A percentile compares a stretch with the other conserved stretches of the same genome.
These are phyloP conservation scores for Scrobipalpa costella DNA, from an alignment of 2,888 invertebrate species.

Conservation along the genomic window DNA sequence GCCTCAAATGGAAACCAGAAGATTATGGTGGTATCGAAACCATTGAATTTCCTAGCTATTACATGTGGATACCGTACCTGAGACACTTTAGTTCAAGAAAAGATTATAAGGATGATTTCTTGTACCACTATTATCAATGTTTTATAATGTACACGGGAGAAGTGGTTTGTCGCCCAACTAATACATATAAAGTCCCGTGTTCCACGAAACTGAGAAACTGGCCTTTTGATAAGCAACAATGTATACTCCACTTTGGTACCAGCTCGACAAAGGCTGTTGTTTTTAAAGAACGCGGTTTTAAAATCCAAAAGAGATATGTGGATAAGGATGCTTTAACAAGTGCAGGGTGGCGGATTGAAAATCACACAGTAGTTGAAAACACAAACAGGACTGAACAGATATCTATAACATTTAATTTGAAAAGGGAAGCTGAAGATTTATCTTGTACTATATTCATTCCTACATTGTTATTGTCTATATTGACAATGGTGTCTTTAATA, in stretches of 20 bases:
- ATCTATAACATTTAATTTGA: neutral
- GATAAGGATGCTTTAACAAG: neutral
- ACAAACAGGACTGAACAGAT: neutral
- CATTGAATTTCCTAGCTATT: neutral
- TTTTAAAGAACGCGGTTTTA: neutral
- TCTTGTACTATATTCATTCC: neutral
- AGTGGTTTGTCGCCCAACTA: neutral
- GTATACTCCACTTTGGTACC: neutral
- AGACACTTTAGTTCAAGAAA: neutral
- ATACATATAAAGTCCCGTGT: neutral
- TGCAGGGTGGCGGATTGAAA: neutral
- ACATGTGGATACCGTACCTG: neutral
- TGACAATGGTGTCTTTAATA: neutral
- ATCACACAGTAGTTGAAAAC: neutral
- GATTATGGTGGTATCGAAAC: neutral
- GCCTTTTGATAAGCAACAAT: constrained; percentile 2
- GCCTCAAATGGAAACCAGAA: neutral
- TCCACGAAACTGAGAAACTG: neutral
- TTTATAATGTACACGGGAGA: neutral
- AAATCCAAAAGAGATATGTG: neutral
- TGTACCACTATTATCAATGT: neutral
- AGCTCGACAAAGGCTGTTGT: neutral
- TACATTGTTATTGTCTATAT: neutral
- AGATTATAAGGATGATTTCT: neutral
- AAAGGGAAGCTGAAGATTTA: neutral